Conservation (phyloP, 2,797 vertebrate genomes). For the Argya squamiceps region DNA sequence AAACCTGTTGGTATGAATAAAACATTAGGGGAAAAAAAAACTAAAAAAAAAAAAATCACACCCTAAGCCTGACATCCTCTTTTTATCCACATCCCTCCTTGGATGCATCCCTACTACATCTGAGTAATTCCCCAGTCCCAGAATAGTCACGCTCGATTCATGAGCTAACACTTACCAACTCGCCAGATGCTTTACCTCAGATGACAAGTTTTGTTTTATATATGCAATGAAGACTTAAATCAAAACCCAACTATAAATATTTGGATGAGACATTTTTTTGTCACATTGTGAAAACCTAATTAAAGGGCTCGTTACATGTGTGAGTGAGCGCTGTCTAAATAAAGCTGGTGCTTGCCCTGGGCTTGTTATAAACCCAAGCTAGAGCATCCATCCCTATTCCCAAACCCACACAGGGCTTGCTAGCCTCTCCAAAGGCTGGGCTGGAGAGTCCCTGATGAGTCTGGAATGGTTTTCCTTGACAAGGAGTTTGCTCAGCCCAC, state of each 20-base stretch:
- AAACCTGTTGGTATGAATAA: not conserved
- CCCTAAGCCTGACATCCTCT: not conserved
- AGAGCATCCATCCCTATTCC: not conserved
- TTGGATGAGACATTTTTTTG: not conserved
- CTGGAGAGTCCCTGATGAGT: not conserved
- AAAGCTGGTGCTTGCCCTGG: not conserved
- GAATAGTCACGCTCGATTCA: not conserved
- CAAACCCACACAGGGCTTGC: not conserved
- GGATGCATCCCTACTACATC: not conserved
- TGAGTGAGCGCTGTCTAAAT: not conserved
- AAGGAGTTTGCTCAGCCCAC: not conserved
- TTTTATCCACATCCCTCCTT: not conserved
- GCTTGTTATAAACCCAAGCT: not conserved
- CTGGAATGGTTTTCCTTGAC: not conserved
- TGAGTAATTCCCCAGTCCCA: not conserved
- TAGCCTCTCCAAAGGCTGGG: not conserved
- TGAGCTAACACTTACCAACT: not conserved
- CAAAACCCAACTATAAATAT: slow-evolving; percentile 52
- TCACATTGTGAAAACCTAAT: slow-evolving; percentile 12
- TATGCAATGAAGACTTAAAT: slow-evolving; percentile 1
- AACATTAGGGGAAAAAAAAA: not conserved
- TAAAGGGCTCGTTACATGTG: not conserved
- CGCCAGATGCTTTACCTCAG: slow-evolving; percentile 40
- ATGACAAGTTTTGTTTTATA: slow-evolving; percentile 32
- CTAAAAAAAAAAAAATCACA: not conserved